A percentile compares a stretch with the other conserved stretches of the same genome.
Evolutionary conservation across 2,113 vertebrate genomes (phyloP).

Genomic region (Ursus arctos): DNA sequence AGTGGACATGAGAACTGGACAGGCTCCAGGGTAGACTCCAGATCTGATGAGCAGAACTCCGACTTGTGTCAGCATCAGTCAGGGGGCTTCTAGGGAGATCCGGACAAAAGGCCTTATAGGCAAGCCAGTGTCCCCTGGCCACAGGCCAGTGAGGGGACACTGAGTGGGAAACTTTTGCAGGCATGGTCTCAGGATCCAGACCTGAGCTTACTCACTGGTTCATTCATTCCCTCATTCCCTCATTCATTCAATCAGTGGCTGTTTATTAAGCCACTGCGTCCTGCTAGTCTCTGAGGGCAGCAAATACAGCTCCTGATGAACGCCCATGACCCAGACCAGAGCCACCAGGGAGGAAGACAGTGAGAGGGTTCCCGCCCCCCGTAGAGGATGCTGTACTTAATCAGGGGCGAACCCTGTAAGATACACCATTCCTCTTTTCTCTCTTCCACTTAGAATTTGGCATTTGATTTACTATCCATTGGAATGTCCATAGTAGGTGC

Average conservation of each 20-base stretch:
- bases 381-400: fast-evolving
- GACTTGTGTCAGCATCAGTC: background rate
- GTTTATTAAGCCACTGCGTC: background rate
- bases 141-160: background rate
- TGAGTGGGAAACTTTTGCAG: background rate
- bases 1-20: background rate
- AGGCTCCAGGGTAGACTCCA: background rate
- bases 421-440: background rate
- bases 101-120: background rate
- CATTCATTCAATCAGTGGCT: background rate
- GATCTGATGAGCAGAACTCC: background rate
- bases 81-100: background rate
- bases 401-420: fast-evolving
- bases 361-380: no score
- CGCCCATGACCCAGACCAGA: background rate
- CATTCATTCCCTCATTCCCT: background rate
- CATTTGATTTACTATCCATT: background rate
- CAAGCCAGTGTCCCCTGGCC: background rate
- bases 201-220: background rate
- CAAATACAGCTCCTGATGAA: background rate
- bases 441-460: background rate
- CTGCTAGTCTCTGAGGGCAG: background rate
- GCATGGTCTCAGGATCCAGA: background rate
- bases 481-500: background rate
- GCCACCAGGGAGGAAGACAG: background rate